Evolutionary conservation across 2,113 vertebrate species (phyloP).

Genomic region (Gopherus flavomarginatus): DNA sequence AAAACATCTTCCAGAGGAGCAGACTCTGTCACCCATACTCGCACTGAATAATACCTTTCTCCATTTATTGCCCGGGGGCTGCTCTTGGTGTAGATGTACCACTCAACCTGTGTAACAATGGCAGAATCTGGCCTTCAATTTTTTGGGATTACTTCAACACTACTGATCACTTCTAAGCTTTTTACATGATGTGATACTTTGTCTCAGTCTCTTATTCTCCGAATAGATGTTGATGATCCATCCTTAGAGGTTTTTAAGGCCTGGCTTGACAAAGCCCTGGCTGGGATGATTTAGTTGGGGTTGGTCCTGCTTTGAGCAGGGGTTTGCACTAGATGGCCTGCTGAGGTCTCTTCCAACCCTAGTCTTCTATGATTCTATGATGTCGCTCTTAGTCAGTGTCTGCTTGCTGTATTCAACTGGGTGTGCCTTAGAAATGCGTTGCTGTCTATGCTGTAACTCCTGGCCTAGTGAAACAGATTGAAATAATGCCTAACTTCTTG

Average conservation of each 20-base stretch:
- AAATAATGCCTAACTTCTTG: neutral
- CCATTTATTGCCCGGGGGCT: neutral
- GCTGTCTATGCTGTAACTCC: neutral
- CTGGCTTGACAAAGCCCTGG: no score
- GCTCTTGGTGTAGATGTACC: neutral
- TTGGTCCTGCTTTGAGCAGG: no score
- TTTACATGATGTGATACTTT: neutral
- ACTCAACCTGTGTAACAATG: neutral
- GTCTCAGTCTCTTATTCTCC: neutral
- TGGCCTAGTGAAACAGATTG: neutral
- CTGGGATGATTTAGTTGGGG: no score
- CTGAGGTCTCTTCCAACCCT: no score
- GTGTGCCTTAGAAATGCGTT: neutral
- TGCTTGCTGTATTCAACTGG: neutral
- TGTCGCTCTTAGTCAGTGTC: neutral
- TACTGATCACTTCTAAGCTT: neutral
- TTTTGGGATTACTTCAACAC: neutral
- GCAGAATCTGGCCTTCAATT: neutral
- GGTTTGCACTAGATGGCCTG: no score
- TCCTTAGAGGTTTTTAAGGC: no score
- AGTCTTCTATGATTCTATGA: neutral
- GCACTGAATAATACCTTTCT: neutral
- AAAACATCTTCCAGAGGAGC: neutral
- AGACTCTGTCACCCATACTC: neutral
- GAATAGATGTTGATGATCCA: neutral